Evolutionary conservation across 2,113 vertebrate genomes (phyloP).

Genomic region (Notothenia rossii): DNA sequence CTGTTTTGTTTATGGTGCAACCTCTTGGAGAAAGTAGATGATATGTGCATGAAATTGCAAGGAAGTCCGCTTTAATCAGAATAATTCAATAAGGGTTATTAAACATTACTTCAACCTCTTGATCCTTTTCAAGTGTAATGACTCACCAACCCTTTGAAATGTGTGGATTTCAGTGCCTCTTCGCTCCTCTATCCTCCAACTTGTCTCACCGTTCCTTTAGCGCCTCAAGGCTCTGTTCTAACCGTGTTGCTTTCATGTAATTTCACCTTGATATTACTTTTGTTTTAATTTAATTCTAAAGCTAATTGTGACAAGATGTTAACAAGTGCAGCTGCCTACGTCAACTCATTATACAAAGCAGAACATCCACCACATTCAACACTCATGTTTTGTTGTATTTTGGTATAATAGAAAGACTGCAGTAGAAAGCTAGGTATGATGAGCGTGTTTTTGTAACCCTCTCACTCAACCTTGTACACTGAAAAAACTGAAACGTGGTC

Average conservation of each 20-base stretch:
- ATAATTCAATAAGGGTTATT: neutral
- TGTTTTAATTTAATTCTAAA: neutral
- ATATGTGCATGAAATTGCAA: neutral
- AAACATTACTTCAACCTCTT: neutral
- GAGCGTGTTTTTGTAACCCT: too few relatives aligned
- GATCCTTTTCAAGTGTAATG: neutral
- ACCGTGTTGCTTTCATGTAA: neutral
- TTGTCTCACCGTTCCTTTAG: too few relatives aligned
- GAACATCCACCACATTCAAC: too few relatives aligned
- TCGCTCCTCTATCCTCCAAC: too few relatives aligned
- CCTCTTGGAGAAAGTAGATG: neutral
- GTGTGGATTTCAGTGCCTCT: too few relatives aligned
- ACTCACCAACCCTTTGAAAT: neutral
- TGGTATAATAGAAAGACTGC: too few relatives aligned
- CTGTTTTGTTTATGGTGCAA: constrained; percentile 10
- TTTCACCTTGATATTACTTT: neutral
- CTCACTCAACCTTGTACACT: too few relatives aligned
- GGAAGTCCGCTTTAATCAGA: neutral
- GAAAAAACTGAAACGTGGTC: too few relatives aligned
- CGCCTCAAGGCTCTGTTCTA: too few relatives aligned
- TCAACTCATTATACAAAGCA: neutral
- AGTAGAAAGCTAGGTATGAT: too few relatives aligned
- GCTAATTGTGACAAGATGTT: neutral
- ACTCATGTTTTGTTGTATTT: too few relatives aligned
- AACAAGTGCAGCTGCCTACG: neutral